Evolutionary conservation across 2,113 vertebrate species (phyloP).

Genomic region (human (Homo sapiens)): GRCh38 chr18:47354501-47355000

Average conservation of each 20-base stretch:
- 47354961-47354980: not conserved
- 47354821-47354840: not conserved
- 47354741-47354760: not conserved
- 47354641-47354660: not conserved
- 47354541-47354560: not conserved
- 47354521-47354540: not conserved
- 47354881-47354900: not conserved
- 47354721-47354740: not conserved
- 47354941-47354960: not conserved
- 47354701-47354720: not conserved
- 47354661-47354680: not conserved
- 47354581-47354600: not conserved
- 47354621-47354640: not conserved
- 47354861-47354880: not conserved
- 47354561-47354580: not conserved
- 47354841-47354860: not conserved
- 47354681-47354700: not conserved
- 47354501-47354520: not conserved
- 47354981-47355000: not conserved
- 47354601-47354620: not conserved
- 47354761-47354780: not conserved
- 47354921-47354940: accelerated
- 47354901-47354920: not conserved
- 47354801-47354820: not conserved
- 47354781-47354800: not conserved